Conservation (phyloP, 2,113 vertebrate genomes). For the Falcunculus frontatus region DNA sequence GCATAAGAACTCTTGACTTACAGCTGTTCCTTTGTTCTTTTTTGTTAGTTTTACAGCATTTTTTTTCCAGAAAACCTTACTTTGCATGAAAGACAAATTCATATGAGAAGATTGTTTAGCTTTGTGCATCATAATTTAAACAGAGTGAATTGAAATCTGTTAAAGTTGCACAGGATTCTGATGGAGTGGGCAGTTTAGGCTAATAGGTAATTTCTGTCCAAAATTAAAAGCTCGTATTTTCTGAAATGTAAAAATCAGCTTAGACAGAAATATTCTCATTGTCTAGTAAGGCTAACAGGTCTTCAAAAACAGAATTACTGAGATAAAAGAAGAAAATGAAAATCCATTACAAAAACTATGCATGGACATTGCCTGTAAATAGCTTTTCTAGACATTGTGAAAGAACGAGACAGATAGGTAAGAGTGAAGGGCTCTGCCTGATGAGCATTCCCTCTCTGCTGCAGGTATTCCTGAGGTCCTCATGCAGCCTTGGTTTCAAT, state of each 20-base stretch:
- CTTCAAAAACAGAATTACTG: neutral
- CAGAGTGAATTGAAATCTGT: conserved; percentile 8
- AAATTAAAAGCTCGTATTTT: neutral
- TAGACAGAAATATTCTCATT: neutral
- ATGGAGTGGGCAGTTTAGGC: neutral
- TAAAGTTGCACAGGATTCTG: neutral
- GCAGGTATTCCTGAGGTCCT: neutral
- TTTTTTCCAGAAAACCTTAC: conserved; percentile 51
- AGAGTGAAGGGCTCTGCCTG: neutral
- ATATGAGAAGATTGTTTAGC: conserved; percentile 39
- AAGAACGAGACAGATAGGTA: neutral
- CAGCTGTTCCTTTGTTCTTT: conserved; percentile 62
- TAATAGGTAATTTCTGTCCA: neutral
- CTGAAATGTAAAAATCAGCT: neutral
- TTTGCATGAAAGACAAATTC: conserved; percentile 54
- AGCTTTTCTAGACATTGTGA: neutral
- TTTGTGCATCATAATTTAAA: conserved; percentile 37
- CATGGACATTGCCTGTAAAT: neutral
- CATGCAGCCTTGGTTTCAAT: neutral
- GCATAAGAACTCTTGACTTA: conserved; percentile 65
- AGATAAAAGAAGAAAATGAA: neutral
- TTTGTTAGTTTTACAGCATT: conserved; percentile 50
- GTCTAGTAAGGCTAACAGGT: neutral
- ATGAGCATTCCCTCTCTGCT: neutral
- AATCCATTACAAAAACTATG: neutral